Conservation (phyloP, 2,888 invertebrate genomes). For the Troilus luridus region DNA sequence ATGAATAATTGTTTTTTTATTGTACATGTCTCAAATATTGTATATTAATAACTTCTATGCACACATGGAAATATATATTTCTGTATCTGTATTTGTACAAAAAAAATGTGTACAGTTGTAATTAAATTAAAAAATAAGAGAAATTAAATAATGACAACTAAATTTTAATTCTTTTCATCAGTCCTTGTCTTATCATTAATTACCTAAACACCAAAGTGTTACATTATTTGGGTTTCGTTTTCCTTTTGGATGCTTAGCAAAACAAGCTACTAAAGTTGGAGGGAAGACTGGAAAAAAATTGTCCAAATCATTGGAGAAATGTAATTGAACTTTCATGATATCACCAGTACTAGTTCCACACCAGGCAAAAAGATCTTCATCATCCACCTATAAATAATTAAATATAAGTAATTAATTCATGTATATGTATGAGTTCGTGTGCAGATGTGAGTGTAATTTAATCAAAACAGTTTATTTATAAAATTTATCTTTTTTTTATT, state of each 20-base stretch:
- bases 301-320: constrained; percentile 66
- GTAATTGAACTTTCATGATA: constrained; percentile 71
- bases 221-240: constrained; percentile 52
- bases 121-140: not conserved
- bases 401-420: not conserved
- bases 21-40: no score
- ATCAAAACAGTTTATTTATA: no score
- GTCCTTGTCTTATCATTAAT: not conserved
- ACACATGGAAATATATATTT: no score
- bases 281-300: no score
- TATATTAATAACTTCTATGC: no score
- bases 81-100: no score
- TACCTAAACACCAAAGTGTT: not conserved
- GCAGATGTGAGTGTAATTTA: no score
- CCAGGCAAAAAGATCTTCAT: constrained; percentile 81
- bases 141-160: not conserved
- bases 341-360: constrained; percentile 91
- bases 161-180: not conserved
- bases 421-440: not conserved
- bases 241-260: constrained; percentile 71
- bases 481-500: not conserved
- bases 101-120: no score
- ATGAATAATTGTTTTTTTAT: no score
- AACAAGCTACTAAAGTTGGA: constrained; percentile 77
- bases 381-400: constrained; percentile 71